Evolutionary conservation across 2,888 invertebrate genomes (phyloP).

Genomic region (Amblyjoppa fuscipennis): DNA sequence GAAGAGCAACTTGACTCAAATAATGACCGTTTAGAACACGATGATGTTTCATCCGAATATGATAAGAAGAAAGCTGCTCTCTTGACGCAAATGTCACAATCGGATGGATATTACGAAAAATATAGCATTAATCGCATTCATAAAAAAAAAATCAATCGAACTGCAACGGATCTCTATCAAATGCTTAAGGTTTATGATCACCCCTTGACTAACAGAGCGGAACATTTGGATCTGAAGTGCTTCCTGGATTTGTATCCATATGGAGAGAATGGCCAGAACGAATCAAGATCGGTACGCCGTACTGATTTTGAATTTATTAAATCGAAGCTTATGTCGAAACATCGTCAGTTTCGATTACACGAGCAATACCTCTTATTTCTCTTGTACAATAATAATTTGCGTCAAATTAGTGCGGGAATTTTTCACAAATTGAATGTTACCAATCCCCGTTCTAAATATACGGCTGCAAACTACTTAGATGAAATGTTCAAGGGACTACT

Average conservation of each 20-base stretch:
- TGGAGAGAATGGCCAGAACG: constrained; percentile 60
- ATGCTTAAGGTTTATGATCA: constrained; percentile 70
- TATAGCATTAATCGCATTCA: constrained; percentile 69
- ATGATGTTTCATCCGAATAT: too few relatives aligned
- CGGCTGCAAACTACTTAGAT: constrained; percentile 53
- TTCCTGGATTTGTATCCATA: neutral
- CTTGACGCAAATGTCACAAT: constrained; percentile 63
- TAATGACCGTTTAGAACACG: too few relatives aligned
- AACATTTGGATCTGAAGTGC: constrained; percentile 62
- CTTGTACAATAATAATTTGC: constrained; percentile 71
- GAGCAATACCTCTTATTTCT: constrained; percentile 74
- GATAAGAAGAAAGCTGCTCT: constrained; percentile 11
- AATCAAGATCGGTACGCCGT: constrained; percentile 57
- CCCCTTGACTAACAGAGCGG: constrained; percentile 61
- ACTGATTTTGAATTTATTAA: constrained; percentile 71
- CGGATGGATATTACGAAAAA: constrained; percentile 62
- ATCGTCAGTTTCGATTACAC: constrained; percentile 73
- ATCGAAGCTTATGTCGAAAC: constrained; percentile 70
- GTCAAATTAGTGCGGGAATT: constrained; percentile 71
- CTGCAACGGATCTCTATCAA: constrained; percentile 71
- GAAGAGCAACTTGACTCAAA: neutral
- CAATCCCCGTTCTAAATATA: constrained; percentile 63
- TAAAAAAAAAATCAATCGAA: constrained; percentile 62
- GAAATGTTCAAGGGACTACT: constrained; percentile 57
- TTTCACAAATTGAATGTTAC: constrained; percentile 68